Conservation (phyloP, 2,113 vertebrate genomes). For the Lophius piscatorius region DNA sequence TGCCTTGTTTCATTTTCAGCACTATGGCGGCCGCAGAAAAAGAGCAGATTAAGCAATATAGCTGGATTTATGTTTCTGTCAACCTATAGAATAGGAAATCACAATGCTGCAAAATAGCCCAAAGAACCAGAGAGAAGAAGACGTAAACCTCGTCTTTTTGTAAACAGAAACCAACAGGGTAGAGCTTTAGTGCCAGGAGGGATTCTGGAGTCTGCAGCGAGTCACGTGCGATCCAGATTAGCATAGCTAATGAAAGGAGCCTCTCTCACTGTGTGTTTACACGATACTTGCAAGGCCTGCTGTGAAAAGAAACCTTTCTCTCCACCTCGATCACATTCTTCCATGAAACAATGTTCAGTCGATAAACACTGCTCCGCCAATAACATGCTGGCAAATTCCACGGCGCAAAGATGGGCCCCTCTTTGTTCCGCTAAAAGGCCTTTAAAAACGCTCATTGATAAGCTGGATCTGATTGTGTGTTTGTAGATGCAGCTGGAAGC, state of each 20-base stretch:
- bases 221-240: constrained; percentile 72
- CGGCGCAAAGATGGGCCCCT: constrained; percentile 34
- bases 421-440: constrained; percentile 43
- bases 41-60: constrained; percentile 8
- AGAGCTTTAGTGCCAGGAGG: constrained; percentile 45
- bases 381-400: constrained; percentile 54
- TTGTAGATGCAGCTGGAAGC: too few species aligned
- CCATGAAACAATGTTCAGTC: constrained; percentile 50
- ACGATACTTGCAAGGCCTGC: constrained; percentile 46
- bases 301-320: constrained; percentile 68
- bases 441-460: constrained; percentile 31
- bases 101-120: constrained; percentile 34
- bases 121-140: constrained; percentile 42
- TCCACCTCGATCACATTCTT: constrained; percentile 56
- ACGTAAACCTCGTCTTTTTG: constrained; percentile 27
- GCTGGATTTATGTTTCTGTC: constrained; percentile 24
- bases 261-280: constrained; percentile 74
- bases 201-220: constrained; percentile 50
- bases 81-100: constrained; percentile 8
- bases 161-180: constrained; percentile 29
- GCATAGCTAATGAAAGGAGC: constrained; percentile 78
- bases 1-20: constrained; percentile 1
- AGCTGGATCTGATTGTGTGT: too few species aligned
- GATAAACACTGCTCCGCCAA: constrained; percentile 56
- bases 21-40: constrained; percentile 1